phyloP scores from a whole-genome alignment of 2,797 vertebrate genomes.

The Threskiornis aethiopicus region DNA sequence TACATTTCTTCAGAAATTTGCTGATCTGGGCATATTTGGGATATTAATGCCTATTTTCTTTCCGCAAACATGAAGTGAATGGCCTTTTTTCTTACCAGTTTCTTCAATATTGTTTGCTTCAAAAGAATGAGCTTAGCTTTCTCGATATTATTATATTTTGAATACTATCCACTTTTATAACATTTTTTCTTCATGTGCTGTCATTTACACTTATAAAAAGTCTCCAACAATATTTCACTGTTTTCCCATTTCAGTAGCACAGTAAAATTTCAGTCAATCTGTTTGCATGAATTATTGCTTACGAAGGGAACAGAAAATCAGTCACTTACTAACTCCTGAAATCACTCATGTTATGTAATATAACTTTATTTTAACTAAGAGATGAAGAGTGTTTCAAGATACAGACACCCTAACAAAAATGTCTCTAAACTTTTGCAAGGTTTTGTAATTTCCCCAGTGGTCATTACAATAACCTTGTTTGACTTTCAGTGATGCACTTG shows the following conservation, averaged over 20 bases:
- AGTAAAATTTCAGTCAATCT: slow-evolving; percentile 5
- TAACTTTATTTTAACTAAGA: slow-evolving; percentile 38
- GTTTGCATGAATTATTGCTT: slow-evolving; percentile 34
- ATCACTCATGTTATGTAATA: not conserved
- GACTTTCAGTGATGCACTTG: not conserved
- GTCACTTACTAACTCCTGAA: slow-evolving; percentile 13
- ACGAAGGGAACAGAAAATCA: slow-evolving; percentile 32
- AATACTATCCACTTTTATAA: not conserved
- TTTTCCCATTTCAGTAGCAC: not conserved
- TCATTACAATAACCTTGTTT: slow-evolving; percentile 18
- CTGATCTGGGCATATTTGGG: not conserved
- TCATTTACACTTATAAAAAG: not conserved
- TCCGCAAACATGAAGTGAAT: not conserved
- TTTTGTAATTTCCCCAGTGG: slow-evolving; percentile 32
- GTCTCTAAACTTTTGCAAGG: not conserved
- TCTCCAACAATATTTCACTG: not conserved
- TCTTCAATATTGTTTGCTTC: not conserved
- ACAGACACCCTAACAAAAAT: not conserved
- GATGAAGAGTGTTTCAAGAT: not conserved
- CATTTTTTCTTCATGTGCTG: not conserved
- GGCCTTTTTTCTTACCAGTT: not conserved
- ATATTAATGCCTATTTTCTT: not conserved
- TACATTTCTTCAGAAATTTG: not conserved
- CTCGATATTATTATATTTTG: not conserved
- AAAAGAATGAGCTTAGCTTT: not conserved